These are phyloP conservation scores for Stenoptilia bipunctidactyla DNA, from an alignment of 2,888 invertebrate species.

Conservation along the genomic window DNA sequence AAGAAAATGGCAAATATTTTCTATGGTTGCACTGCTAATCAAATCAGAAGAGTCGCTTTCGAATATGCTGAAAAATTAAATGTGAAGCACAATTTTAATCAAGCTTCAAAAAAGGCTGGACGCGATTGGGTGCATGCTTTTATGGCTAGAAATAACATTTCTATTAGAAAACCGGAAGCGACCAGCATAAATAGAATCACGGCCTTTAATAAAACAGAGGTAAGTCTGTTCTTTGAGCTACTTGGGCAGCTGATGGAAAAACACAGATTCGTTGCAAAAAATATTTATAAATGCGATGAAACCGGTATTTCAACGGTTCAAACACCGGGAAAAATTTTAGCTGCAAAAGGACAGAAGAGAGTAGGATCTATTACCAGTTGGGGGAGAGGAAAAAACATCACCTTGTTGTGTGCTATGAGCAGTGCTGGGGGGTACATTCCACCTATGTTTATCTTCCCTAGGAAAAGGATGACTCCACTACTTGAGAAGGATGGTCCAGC, in stretches of 20 bases:
- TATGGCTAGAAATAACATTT: constrained; percentile 16
- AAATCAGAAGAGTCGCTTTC: constrained; percentile 18
- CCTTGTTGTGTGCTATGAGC: constrained; percentile 40
- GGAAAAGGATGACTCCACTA: constrained; percentile 33
- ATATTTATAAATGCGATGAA: constrained; percentile 42
- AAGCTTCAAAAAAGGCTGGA: constrained; percentile 8
- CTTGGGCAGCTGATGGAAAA: constrained; percentile 20
- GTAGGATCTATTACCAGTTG: constrained; percentile 39
- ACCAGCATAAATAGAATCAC: constrained; percentile 22
- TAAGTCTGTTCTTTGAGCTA: constrained; percentile 18
- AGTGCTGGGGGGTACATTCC: constrained; percentile 36
- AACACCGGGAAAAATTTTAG: constrained; percentile 32
- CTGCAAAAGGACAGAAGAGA: constrained; percentile 34
- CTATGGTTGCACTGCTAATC: constrained; percentile 18
- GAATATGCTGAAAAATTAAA: constrained; percentile 15
- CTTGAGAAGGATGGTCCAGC: constrained; percentile 34
- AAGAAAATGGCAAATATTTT: constrained; percentile 21
- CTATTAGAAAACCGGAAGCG: constrained; percentile 21
- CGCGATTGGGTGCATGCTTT: constrained; percentile 14
- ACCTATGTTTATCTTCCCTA: constrained; percentile 50
- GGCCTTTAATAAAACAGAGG: constrained; percentile 24
- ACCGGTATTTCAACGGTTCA: constrained; percentile 41
- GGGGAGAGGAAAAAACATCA: constrained; percentile 37
- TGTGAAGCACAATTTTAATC: constrained; percentile 15
- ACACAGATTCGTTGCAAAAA: constrained; percentile 20